Evolutionary conservation across 2,888 invertebrate genomes (phyloP), one percentile per base, ranked within the genome.

Genomic region (Augiades crinisus): DNA sequence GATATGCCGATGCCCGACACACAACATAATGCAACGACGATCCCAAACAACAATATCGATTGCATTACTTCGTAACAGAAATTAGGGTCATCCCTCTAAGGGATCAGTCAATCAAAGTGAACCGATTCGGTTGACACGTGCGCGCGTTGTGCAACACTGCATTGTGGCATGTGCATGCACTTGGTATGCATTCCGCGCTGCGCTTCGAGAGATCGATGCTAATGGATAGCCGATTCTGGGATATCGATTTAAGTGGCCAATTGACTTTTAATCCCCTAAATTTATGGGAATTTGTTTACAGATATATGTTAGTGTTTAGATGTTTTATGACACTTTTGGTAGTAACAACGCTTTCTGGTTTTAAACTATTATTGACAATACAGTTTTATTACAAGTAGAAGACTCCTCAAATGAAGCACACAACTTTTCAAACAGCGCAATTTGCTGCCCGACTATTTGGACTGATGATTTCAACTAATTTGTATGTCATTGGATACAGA

Each of bases 91-190:
- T 59, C 57, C 67, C 72, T 47, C 72, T 72, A 56, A 68, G 68
- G 72, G 70, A 75, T 73, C 68, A 56, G 64, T 60, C 73, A 73
- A 72, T 74, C 62, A 60, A 69, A 56, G 56, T 57, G 58, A 56
- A 53, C 55, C 55, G 57, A 58, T 56, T 61, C 54, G 41, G 52
- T 57, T 57, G 56, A 72, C 70, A 62, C 70, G 74, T 67, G 70
- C 75, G 65, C 61, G 61, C 64, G 70, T 83, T 82, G 70, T 77
- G 77, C 77, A 82, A 84, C 68, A 60, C 30, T 2, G 59, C 67
- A n/a, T n/a, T n/a, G 66, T 68, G 69, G 75, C 72, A 75, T 83
- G 82, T 83, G 85, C 83, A 84, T 85, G 81, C 74, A 78, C 81
- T 80, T 78, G 80, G 74, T 73, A 72, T 75, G 70, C 72, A 75